Evolutionary conservation across 2,888 invertebrate genomes (phyloP).

Genomic region (Gryllus longicercus): DNA sequence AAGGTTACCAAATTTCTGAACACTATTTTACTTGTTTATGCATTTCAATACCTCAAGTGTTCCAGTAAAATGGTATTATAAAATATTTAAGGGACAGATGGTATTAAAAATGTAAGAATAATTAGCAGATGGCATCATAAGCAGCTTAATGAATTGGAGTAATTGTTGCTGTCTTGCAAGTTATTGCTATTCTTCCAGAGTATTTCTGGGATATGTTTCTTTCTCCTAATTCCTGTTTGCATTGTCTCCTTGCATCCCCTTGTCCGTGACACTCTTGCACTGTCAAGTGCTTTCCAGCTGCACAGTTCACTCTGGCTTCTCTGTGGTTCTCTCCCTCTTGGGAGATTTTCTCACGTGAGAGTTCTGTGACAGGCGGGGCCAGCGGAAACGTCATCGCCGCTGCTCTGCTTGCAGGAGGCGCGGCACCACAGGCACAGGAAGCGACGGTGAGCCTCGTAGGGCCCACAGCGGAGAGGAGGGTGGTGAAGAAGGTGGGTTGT

Average conservation of each 20-base stretch:
- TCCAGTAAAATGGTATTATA: too few relatives aligned
- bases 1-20: too few relatives aligned
- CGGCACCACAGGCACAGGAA: slow-evolving; percentile 44
- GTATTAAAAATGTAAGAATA: neutral
- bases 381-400: neutral
- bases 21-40: too few relatives aligned
- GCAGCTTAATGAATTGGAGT: neutral
- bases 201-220: too few relatives aligned
- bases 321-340: neutral
- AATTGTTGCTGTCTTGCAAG: neutral
- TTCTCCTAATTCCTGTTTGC: too few relatives aligned
- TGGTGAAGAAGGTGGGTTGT: slow-evolving; percentile 46
- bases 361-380: slow-evolving; percentile 17
- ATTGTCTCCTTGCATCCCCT: neutral
- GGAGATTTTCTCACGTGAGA: neutral
- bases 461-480: slow-evolving; percentile 45
- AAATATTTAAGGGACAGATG: too few relatives aligned
- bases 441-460: slow-evolving; percentile 46
- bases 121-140: neutral
- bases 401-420: slow-evolving; percentile 45
- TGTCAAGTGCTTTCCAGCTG: neutral
- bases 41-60: too few relatives aligned
- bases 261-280: neutral
- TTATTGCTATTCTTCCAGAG: too few relatives aligned
- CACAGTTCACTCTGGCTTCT: slow-evolving; percentile 6